Conservation (phyloP, 2,888 invertebrate genomes). For the Xylota sylvarum region DNA sequence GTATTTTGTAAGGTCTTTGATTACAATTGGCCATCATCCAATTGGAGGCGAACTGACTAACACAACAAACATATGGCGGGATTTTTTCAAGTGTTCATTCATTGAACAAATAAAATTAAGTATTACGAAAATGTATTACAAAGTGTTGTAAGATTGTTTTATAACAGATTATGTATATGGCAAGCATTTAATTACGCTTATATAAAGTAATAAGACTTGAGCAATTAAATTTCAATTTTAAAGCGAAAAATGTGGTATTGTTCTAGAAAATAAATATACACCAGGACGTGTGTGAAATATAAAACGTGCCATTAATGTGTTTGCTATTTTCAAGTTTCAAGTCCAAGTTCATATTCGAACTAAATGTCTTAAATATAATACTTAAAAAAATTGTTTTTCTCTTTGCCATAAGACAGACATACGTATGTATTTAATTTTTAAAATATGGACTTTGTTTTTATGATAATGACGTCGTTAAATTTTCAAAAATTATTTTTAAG, state of each 20-base stretch:
- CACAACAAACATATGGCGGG: background rate
- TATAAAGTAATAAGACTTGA: background rate
- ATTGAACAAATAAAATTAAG: background rate
- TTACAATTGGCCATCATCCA: slow-evolving; percentile 52
- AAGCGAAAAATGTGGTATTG: background rate
- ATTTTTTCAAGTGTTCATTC: slow-evolving; percentile 1
- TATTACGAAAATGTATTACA: slow-evolving; percentile 18
- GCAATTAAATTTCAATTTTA: background rate
- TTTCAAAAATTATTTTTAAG: background rate
- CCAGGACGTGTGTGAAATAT: slow-evolving; percentile 4
- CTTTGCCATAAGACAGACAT: too few species aligned
- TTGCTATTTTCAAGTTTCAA: slow-evolving; percentile 5
- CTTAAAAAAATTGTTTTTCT: too few species aligned
- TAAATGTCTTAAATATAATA: too few species aligned
- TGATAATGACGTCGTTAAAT: background rate
- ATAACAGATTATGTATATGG: slow-evolving; percentile 3
- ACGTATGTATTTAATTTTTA: background rate
- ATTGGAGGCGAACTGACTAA: slow-evolving; percentile 25
- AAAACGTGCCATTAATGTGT: slow-evolving; percentile 38
- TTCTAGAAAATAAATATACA: background rate
- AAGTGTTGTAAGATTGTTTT: slow-evolving; percentile 6
- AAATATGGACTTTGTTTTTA: background rate
- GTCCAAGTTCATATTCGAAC: slow-evolving; percentile 43
- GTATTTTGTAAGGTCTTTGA: slow-evolving; percentile 57
- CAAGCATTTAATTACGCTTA: background rate